phyloP scores from a whole-genome alignment of 2,888 invertebrate species.

The Andrena bucephala region DNA sequence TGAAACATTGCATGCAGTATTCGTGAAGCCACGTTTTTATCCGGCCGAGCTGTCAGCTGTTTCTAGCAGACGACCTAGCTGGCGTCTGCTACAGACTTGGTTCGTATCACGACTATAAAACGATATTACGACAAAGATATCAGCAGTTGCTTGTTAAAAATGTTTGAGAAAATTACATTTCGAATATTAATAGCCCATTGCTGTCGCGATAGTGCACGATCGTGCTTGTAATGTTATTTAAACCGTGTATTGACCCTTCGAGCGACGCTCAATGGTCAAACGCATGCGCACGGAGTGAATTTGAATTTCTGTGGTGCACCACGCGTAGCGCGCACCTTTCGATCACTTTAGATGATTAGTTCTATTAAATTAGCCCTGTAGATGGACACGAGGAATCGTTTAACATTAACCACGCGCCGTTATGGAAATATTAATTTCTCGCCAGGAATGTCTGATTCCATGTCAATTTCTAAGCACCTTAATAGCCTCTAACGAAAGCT shows the following conservation, averaged over 20 bases:
- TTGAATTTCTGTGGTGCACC: constrained; percentile 26
- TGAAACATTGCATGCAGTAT: not conserved
- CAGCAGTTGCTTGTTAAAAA: not conserved
- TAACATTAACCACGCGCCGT: not conserved
- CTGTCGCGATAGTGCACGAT: not conserved
- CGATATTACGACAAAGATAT: not conserved
- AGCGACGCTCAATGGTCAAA: constrained; percentile 42
- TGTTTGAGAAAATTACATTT: not conserved
- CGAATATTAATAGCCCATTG: not conserved
- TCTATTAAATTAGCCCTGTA: not conserved
- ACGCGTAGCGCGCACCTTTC: too few species aligned
- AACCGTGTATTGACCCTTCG: constrained; percentile 61
- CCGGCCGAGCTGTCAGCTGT: constrained; percentile 70
- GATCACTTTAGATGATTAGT: not conserved
- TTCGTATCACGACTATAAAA: constrained; percentile 17
- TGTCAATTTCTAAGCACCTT: constrained; percentile 9
- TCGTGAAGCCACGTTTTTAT: constrained; percentile 37
- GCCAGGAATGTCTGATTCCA: constrained; percentile 23
- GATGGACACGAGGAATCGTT: not conserved
- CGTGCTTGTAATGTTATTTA: constrained; percentile 23
- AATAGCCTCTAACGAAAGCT: constrained; percentile 45
- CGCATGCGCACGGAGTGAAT: constrained; percentile 61
- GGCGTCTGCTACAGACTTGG: constrained; percentile 67
- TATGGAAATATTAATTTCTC: constrained; percentile 14
- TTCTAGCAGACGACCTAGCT: constrained; percentile 76